These are phyloP conservation scores for Andrena cerasifolii DNA, from an alignment of 1,140 invertebrate species.

Conservation along the genomic window DNA sequence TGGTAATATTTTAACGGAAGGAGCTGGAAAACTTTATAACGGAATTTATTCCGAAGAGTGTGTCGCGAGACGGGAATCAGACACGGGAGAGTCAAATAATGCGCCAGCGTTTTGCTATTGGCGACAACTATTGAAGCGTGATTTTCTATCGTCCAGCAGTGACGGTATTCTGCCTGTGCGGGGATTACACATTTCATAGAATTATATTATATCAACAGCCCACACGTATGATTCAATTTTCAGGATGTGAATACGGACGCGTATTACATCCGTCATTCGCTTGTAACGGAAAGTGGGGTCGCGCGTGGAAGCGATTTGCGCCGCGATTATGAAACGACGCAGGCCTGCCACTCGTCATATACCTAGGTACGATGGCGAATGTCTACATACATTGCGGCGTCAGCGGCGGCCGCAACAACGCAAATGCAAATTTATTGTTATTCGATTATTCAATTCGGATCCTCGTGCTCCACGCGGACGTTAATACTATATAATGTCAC, in stretches of 20 bases:
- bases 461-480: constrained; percentile 73
- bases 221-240: constrained; percentile 52
- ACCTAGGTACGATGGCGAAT: constrained; percentile 67
- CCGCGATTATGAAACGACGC: constrained; percentile 79
- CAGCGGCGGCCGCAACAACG: constrained; percentile 76
- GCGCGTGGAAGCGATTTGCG: constrained; percentile 73
- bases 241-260: constrained; percentile 51
- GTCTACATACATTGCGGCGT: constrained; percentile 75
- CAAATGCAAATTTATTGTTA: constrained; percentile 82
- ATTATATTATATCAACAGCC: constrained; percentile 48
- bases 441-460: constrained; percentile 80
- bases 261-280: constrained; percentile 64
- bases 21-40: too few relatives aligned
- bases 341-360: constrained; percentile 57
- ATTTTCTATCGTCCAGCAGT: too few relatives aligned
- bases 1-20: too few relatives aligned
- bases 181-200: constrained; percentile 43
- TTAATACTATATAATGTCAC: constrained; percentile 76
- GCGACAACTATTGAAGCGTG: too few relatives aligned
- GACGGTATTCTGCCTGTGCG: constrained; percentile 29
- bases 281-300: constrained; percentile 51
- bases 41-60: too few relatives aligned
- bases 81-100: too few relatives aligned
- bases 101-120: too few relatives aligned
- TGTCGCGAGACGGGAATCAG: too few relatives aligned